Evolutionary conservation across 2,888 invertebrate genomes (phyloP).

Genomic region (Erpobdella octoculata): DNA sequence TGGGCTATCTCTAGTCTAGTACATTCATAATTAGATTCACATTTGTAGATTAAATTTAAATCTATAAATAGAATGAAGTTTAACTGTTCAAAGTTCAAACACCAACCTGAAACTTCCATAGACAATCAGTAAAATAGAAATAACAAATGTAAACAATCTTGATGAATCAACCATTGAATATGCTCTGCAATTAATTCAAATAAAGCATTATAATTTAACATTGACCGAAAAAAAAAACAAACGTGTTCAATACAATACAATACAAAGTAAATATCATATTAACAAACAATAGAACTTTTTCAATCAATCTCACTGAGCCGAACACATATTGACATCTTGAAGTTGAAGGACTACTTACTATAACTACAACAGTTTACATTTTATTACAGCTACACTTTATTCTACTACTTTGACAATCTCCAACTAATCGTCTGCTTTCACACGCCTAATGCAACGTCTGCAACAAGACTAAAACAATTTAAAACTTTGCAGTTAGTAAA

Average conservation of each 20-base stretch:
- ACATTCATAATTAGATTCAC: too few species aligned
- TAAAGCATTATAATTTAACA: neutral
- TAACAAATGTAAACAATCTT: conserved; percentile 88
- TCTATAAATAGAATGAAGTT: too few species aligned
- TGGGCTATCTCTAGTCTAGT: too few species aligned
- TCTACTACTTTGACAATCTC: too few species aligned
- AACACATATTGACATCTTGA: too few species aligned
- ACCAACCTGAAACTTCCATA: conserved; percentile 79
- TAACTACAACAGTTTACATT: too few species aligned
- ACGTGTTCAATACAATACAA: neutral
- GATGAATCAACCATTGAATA: conserved; percentile 75
- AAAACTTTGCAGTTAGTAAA: neutral
- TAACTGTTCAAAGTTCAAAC: neutral
- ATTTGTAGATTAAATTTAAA: too few species aligned
- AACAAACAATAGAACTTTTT: neutral
- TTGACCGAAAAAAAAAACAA: neutral
- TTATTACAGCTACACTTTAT: neutral
- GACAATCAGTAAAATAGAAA: conserved; percentile 90
- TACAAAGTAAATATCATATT: neutral
- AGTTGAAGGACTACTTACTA: too few species aligned
- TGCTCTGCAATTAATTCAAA: conserved; percentile 32
- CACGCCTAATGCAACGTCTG: too few species aligned
- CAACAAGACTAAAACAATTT: too few species aligned
- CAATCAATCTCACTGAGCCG: neutral
- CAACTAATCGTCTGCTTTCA: too few species aligned